Evolutionary conservation across 1,140 invertebrate species (phyloP).

Genomic region (Diorhabda carinulata): DNA sequence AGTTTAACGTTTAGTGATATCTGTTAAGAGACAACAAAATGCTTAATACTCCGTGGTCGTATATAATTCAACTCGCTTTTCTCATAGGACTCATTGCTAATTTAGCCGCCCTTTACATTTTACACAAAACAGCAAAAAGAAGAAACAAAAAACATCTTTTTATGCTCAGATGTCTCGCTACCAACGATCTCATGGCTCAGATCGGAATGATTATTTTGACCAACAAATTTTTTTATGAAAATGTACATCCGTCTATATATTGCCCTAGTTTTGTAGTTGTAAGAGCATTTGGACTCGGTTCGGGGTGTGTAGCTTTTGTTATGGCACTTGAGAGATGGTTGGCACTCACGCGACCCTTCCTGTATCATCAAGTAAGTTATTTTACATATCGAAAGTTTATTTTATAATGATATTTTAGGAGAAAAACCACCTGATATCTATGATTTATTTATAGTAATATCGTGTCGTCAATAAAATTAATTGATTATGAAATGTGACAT

Average conservation of each 20-base stretch:
- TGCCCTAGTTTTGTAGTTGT: conserved; percentile 70
- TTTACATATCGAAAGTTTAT: not conserved
- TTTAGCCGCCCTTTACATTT: conserved; percentile 56
- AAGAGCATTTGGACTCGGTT: conserved; percentile 77
- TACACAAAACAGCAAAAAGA: conserved; percentile 56
- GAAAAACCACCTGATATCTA: no score
- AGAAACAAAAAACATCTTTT: conserved; percentile 75
- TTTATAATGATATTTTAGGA: no score
- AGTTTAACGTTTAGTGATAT: no score
- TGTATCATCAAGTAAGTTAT: conserved; percentile 77
- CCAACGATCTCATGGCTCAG: conserved; percentile 74
- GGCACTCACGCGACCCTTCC: conserved; percentile 79
- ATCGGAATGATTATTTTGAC: conserved; percentile 60
- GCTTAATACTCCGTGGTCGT: not conserved
- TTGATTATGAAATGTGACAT: no score
- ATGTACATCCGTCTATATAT: conserved; percentile 53
- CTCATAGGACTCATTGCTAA: conserved; percentile 59
- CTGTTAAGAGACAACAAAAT: not conserved
- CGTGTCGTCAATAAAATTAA: no score
- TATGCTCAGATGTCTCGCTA: conserved; percentile 72
- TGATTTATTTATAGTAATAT: no score
- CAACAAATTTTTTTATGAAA: conserved; percentile 57
- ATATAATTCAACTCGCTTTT: conserved; percentile 43
- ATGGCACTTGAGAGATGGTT: conserved; percentile 84
- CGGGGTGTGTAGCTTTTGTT: conserved; percentile 79